Percentiles rank a stretch among this genome's conserved stretches.
phyloP scores from a whole-genome alignment of 2,888 invertebrate species.

The Mylabris sibirica region DNA sequence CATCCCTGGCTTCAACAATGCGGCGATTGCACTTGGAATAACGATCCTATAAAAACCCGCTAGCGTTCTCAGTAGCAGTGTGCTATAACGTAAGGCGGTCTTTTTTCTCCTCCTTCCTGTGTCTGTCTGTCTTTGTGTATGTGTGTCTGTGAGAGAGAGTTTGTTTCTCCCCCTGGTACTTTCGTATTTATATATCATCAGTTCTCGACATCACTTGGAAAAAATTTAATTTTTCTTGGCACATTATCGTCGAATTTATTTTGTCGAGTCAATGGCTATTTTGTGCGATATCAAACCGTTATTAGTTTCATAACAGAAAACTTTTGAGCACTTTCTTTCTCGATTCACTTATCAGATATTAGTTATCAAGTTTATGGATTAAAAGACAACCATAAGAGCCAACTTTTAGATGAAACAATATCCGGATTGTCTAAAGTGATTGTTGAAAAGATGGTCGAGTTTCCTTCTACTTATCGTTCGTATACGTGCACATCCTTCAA shows the following conservation, averaged over 20 bases:
- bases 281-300: conserved; percentile 1
- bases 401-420: conserved; percentile 43
- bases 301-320: conserved; percentile 15
- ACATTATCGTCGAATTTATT: not conserved
- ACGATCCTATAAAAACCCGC: conserved; percentile 23
- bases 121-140: not conserved
- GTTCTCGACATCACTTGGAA: not conserved
- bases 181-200: not conserved
- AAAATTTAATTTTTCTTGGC: conserved; percentile 2
- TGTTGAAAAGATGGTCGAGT: conserved; percentile 21
- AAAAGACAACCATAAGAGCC: conserved; percentile 25
- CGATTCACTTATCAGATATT: conserved; percentile 34
- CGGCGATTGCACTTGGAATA: conserved; percentile 31
- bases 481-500: conserved; percentile 43
- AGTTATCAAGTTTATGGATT: conserved; percentile 36
- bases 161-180: not conserved
- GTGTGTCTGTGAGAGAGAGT: too few relatives aligned
- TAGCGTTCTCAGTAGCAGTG: not conserved
- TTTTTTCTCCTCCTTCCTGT: not conserved
- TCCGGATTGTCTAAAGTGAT: conserved; percentile 37
- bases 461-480: conserved; percentile 25
- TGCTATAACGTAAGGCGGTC: not conserved
- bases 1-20: conserved; percentile 16
- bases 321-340: conserved; percentile 24
- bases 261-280: not conserved